Base-by-base conservation (phyloP, 2,888 invertebrate genomes). In the Ophion obscuratus region DNA sequence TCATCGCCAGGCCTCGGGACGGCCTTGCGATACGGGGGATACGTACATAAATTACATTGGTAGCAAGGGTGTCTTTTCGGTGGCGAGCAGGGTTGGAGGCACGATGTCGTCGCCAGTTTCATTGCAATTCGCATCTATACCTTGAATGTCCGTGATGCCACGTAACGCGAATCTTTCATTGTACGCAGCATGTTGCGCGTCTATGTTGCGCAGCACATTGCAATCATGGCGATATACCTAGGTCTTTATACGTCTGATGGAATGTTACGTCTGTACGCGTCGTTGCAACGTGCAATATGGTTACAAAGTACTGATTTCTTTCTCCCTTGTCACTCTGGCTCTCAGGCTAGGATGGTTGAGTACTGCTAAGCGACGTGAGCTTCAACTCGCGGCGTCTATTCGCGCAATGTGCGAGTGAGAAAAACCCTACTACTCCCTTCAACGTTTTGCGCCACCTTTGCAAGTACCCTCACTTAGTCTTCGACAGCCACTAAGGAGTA, bases 101-200 rank as follows among this genome's bases (percentile, higher is more conserved):
- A 53, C 53, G 68, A 47, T 17, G 27, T 67, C 74, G 66, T 77
- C 57, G 61, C 27, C 24, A 53, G 67, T 14, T 70, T 77, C 67
- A 83, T 77, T 80, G 67, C 83, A 68, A 80, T 80, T 76, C 57
- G 67, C 82, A 68, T 80, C 76, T 83, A 27, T 66, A 40, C 67
- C 44, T 64, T 73, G 76, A 80, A 83, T 68, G 71, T 76, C 20
- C n/a, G 53, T 17, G 53, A 47, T 57, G 9, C 20, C 53, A 57
- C 31, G 74, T 62, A 53, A 27, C 74, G 11, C 17, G 17, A 44
- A 74, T 68, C 61, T 36, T 53, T 78, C 67, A 68, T 64, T 40
- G 61, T 82, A 68, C 27, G 24, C 70, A 64, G 70, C 59, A 62
- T 47, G 59, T 84, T 76, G 80, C 57, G 62, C 17, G 27, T 10